These are phyloP conservation scores for Melanerpes formicivorus DNA, from an alignment of 2,113 vertebrate genomes.

Conservation along the genomic window DNA sequence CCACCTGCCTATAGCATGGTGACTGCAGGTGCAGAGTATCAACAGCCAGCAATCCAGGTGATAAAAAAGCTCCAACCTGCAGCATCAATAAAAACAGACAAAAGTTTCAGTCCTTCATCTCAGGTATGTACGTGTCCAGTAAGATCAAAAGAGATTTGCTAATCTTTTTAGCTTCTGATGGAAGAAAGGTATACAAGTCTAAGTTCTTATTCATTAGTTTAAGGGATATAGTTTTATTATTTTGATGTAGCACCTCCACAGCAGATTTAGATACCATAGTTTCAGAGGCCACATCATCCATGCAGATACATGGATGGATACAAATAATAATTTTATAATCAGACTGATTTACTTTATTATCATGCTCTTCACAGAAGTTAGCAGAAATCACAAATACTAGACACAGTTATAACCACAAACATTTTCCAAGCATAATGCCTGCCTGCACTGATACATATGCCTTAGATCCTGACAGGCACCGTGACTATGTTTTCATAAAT, in stretches of 20 bases:
- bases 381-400: background rate
- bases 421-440: background rate
- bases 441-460: background rate
- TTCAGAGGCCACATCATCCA: background rate
- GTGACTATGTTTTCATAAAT: background rate
- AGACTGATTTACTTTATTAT: background rate
- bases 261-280: background rate
- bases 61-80: constrained; percentile 75
- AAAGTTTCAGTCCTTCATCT: constrained; percentile 85
- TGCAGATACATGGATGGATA: background rate
- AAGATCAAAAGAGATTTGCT: background rate
- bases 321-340: background rate
- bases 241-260: background rate
- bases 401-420: background rate
- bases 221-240: background rate
- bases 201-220: background rate
- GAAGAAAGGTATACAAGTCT: background rate
- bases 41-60: constrained; percentile 76
- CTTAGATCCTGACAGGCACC: background rate
- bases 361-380: background rate
- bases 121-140: constrained; percentile 75
- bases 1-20: constrained; percentile 95
- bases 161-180: background rate
- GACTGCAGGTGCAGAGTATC: constrained; percentile 86
- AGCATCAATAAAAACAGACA: constrained; percentile 81